Evolutionary conservation across 2,888 invertebrate species (phyloP), one percentile per base, ranked within the genome.

Genomic region (Cryptocephalus moraei): DNA sequence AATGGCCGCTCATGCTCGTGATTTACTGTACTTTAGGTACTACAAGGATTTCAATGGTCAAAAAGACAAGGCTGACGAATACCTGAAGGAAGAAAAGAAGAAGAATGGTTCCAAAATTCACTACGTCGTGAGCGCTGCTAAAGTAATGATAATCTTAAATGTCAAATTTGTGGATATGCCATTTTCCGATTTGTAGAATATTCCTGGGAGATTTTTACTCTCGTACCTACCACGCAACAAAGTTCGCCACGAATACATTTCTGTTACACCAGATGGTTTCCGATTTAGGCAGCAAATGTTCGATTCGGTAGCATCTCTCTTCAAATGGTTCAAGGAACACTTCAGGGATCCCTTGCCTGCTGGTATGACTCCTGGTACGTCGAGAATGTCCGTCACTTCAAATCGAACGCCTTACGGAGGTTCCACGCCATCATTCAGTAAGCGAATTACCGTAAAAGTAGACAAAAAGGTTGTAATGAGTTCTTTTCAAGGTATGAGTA

Each of bases 241-340:
- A 54, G 83, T 85, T 50, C 80, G 87, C 1, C 95, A 96, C 71
- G 99, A 99, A 69, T 96, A 87, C 66, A 78, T 97, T 0, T 86
- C 92, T 0, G 83, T 96, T 0, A 84, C 86, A 2, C 91, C 94
- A 0, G 93, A 96, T 55, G 99, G 99, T 1, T 89, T 92, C 68
- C 80, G 87, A 46, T 99, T 92, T 70, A 75, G 97, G 22, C 84
- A 86, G 54, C 86, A 91, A 62, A 80, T 86, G 67, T 97, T 97
- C 70, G 86, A 87, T 56, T 84, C 88, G 0, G 75, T 94, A 1
- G 79, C 80, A 39, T 76, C 80, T 9, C 67, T 97, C 49, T 79
- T 99, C 61, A 84, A 87, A 50, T 99, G 96, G 96, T 99, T 99
- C 72, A 99, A 99, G 67, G 92, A 93, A 70, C 94, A 99, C 69